Conservation (phyloP, 2,888 invertebrate species). For the Trisateles emortualis region DNA sequence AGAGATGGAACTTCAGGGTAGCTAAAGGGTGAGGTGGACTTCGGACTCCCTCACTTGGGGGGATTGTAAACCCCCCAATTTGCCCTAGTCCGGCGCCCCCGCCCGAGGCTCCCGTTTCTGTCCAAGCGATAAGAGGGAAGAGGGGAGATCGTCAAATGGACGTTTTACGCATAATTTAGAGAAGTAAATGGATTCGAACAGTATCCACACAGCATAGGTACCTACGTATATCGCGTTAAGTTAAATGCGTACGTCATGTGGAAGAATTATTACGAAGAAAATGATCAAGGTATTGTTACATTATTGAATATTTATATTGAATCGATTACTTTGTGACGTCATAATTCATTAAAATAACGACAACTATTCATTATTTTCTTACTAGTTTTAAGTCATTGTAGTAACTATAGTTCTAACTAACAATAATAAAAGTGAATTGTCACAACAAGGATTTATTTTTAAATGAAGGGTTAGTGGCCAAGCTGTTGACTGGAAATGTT, state of each 20-base stretch:
- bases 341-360: too few species aligned
- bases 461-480: too few species aligned
- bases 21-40: slow-evolving; percentile 87
- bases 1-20: slow-evolving; percentile 87
- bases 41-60: slow-evolving; percentile 83
- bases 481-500: too few species aligned
- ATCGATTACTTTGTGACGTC: too few species aligned
- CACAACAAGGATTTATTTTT: too few species aligned
- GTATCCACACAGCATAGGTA: slow-evolving; percentile 78
- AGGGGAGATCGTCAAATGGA: slow-evolving; percentile 87
- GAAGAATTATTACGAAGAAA: slow-evolving; percentile 15
- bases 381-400: too few species aligned
- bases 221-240: slow-evolving; percentile 69
- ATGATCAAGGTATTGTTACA: neutral
- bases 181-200: slow-evolving; percentile 87
- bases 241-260: slow-evolving; percentile 56
- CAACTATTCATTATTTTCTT: too few species aligned
- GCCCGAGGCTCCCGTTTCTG: slow-evolving; percentile 84
- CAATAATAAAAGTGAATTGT: too few species aligned
- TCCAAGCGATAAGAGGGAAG: slow-evolving; percentile 87
- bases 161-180: slow-evolving; percentile 88
- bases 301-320: too few species aligned
- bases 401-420: too few species aligned
- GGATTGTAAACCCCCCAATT: slow-evolving; percentile 80
- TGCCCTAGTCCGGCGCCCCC: slow-evolving; percentile 86